Percentiles rank a stretch among this genome's conserved stretches.
These are phyloP conservation scores for Chloromyia formosa DNA, from an alignment of 2,888 invertebrate genomes.

Conservation along the genomic window DNA sequence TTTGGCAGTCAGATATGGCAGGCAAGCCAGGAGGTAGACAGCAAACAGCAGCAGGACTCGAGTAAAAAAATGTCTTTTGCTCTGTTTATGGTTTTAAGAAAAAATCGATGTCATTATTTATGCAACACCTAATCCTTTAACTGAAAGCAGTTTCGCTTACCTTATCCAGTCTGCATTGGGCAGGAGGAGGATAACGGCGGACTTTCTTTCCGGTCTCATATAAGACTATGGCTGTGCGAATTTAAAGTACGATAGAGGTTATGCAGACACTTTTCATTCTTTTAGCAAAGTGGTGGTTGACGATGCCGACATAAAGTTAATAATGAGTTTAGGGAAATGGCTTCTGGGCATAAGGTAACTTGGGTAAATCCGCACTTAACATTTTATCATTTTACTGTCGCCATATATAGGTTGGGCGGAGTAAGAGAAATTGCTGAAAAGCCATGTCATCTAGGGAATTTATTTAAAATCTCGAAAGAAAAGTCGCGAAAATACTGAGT, in stretches of 20 bases:
- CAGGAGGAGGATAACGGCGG: background rate
- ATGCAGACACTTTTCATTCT: background rate
- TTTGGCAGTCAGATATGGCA: constrained; percentile 1
- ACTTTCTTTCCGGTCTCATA: background rate
- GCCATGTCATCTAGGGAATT: too few species aligned
- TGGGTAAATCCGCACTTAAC: too few species aligned
- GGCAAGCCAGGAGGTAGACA: background rate
- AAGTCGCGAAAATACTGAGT: too few species aligned
- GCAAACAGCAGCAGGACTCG: background rate
- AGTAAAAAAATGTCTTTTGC: background rate
- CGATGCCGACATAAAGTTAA: background rate
- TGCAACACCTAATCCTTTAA: constrained; percentile 21
- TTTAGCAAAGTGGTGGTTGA: background rate
- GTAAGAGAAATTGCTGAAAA: too few species aligned
- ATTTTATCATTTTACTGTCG: too few species aligned
- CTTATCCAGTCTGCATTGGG: background rate
- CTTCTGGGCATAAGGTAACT: background rate
- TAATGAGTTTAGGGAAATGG: background rate
- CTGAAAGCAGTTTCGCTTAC: constrained; percentile 6
- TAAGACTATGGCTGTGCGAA: background rate
- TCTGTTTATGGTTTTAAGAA: constrained; percentile 17
- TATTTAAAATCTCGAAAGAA: too few species aligned
- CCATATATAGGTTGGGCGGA: too few species aligned
- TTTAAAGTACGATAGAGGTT: background rate
- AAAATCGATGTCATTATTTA: constrained; percentile 28